These are phyloP conservation scores for Plectus sambesii DNA, from an alignment of 1,140 invertebrate species.

Conservation along the genomic window DNA sequence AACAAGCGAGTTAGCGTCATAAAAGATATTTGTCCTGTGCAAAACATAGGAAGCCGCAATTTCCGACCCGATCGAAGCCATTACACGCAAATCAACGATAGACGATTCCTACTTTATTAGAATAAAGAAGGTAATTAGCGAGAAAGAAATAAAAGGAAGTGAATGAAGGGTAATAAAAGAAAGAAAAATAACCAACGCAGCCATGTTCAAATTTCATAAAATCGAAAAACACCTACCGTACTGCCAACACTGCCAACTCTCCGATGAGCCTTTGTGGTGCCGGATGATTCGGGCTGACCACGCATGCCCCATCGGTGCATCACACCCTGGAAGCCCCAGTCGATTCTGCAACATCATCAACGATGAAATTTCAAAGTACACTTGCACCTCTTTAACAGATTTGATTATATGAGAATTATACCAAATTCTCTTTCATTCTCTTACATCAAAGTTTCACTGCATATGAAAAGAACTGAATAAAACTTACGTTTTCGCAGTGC, in stretches of 20 bases:
- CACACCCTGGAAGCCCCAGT: slow-evolving; percentile 94
- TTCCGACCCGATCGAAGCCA: too few relatives aligned
- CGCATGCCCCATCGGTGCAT: slow-evolving; percentile 90
- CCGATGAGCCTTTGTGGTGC: slow-evolving; percentile 85
- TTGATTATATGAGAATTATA: too few relatives aligned
- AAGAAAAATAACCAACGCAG: too few relatives aligned
- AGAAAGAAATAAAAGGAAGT: too few relatives aligned
- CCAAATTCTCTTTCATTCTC: too few relatives aligned
- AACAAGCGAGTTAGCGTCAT: too few relatives aligned
- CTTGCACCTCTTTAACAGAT: slow-evolving; percentile 1
- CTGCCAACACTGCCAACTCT: slow-evolving; percentile 73
- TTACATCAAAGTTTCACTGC: slow-evolving; percentile 3
- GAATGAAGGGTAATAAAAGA: too few relatives aligned
- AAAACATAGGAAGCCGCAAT: too few relatives aligned
- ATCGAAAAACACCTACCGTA: slow-evolving; percentile 44
- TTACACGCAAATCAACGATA: too few relatives aligned
- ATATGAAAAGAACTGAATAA: slow-evolving; percentile 17
- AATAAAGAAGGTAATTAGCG: too few relatives aligned
- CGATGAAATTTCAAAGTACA: background rate
- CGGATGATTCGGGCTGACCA: slow-evolving; percentile 74
- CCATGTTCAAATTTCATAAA: slow-evolving; percentile 3
- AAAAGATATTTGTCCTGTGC: too few relatives aligned
- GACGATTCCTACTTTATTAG: too few relatives aligned
- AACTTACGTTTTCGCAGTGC: slow-evolving; percentile 77
- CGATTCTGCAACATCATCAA: slow-evolving; percentile 56